Evolutionary conservation across 2,888 invertebrate species (phyloP).

Genomic region (Onchidella celtica): DNA sequence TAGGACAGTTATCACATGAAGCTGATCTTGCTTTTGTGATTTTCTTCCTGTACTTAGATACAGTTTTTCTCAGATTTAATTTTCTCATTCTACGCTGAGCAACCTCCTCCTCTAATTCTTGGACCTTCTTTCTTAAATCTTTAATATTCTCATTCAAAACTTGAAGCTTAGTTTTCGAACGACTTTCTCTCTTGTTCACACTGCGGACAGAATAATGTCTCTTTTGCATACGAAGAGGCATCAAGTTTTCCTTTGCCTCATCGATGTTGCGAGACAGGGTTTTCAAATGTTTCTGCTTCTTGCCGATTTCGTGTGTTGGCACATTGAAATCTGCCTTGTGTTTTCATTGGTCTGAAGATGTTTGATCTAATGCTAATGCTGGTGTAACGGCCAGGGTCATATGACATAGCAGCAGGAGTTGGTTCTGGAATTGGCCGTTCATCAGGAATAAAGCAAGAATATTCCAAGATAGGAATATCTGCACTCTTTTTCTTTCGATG

Average conservation of each 20-base stretch:
- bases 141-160: no score
- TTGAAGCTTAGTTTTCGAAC: neutral
- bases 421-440: neutral
- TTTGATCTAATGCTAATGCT: neutral
- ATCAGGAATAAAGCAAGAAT: neutral
- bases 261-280: neutral
- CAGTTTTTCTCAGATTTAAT: neutral
- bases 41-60: neutral
- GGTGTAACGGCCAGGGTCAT: neutral
- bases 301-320: neutral
- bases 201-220: neutral
- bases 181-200: neutral
- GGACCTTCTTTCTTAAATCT: no score
- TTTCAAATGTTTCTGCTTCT: neutral
- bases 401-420: no score
- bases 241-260: neutral
- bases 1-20: no score
- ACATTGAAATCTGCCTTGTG: neutral
- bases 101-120: no score
- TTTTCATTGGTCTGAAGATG: neutral
- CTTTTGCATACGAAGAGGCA: neutral
- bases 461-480: neutral
- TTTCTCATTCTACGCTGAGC: no score
- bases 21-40: neutral
- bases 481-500: neutral